Percentiles rank a stretch among this genome's conserved stretches.
Evolutionary conservation across 1,140 invertebrate genomes (phyloP).

Genomic region (Diprion similis): DNA sequence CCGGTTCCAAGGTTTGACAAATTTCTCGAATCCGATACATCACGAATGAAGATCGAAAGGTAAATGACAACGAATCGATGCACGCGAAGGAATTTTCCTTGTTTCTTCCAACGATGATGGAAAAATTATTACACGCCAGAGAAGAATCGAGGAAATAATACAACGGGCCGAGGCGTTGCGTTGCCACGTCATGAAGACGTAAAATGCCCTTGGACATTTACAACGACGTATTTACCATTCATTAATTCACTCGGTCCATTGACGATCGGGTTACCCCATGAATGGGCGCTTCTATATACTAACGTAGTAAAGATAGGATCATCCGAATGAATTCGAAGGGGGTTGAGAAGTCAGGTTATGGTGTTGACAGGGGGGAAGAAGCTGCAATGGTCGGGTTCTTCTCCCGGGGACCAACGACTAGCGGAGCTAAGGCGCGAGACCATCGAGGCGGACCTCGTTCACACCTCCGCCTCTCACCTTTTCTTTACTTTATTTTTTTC

Average conservation of each 20-base stretch:
- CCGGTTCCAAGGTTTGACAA: too few relatives aligned
- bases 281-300: conserved; percentile 30
- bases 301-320: conserved; percentile 29
- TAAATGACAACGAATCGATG: too few relatives aligned
- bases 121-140: too few relatives aligned
- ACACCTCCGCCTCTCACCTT: conserved; percentile 49
- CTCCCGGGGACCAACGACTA: background rate
- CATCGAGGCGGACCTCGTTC: conserved; percentile 41
- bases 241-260: conserved; percentile 4
- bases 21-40: too few relatives aligned
- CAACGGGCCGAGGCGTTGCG: too few relatives aligned
- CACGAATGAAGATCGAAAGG: too few relatives aligned
- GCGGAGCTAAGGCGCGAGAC: background rate
- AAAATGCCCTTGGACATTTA: background rate
- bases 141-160: too few relatives aligned
- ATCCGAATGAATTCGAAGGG: conserved; percentile 45
- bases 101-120: too few relatives aligned
- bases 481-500: conserved; percentile 21
- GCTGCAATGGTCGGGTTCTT: conserved; percentile 14
- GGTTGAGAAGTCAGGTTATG: conserved; percentile 32
- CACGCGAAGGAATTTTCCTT: too few relatives aligned
- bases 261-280: conserved; percentile 9
- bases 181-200: background rate
- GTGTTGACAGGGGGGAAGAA: conserved; percentile 47
- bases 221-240: background rate